These are phyloP conservation scores for Thaumatotibia leucotreta DNA, from an alignment of 1,140 invertebrate genomes.

Conservation along the genomic window DNA sequence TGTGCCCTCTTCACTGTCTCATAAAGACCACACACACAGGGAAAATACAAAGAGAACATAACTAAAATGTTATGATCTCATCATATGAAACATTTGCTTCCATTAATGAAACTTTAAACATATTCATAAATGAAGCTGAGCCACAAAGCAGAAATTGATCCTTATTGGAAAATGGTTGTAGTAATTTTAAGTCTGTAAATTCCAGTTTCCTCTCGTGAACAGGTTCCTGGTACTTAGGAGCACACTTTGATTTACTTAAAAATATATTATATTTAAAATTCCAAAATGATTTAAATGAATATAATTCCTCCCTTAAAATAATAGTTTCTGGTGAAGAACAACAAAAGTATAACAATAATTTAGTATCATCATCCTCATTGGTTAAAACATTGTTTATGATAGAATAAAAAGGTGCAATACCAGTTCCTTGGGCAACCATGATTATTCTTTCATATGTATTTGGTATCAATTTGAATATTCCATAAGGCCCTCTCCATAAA, in stretches of 20 bases:
- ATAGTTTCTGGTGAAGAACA: slow-evolving; percentile 75
- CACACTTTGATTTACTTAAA: slow-evolving; percentile 50
- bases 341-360: slow-evolving; percentile 78
- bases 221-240: slow-evolving; percentile 57
- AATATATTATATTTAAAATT: slow-evolving; percentile 81
- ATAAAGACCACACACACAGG: too few species aligned
- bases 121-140: slow-evolving; percentile 45
- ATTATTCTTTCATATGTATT: slow-evolving; percentile 74
- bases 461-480: slow-evolving; percentile 73
- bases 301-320: slow-evolving; percentile 78
- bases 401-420: slow-evolving; percentile 81
- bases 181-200: slow-evolving; percentile 29
- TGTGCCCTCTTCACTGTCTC: too few species aligned
- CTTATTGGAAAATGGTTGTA: slow-evolving; percentile 28
- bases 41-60: too few species aligned
- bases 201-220: slow-evolving; percentile 36
- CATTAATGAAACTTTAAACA: slow-evolving; percentile 32
- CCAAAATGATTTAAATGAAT: slow-evolving; percentile 78
- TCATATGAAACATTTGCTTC: slow-evolving; percentile 22
- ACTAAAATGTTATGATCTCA: slow-evolving; percentile 48
- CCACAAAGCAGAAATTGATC: slow-evolving; percentile 61
- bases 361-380: slow-evolving; percentile 80
- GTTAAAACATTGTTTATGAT: slow-evolving; percentile 78
- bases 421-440: slow-evolving; percentile 83
- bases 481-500: slow-evolving; percentile 82